Evolutionary conservation across 2,113 vertebrate species (phyloP).

Genomic region (Daphoenositta chrysoptera): DNA sequence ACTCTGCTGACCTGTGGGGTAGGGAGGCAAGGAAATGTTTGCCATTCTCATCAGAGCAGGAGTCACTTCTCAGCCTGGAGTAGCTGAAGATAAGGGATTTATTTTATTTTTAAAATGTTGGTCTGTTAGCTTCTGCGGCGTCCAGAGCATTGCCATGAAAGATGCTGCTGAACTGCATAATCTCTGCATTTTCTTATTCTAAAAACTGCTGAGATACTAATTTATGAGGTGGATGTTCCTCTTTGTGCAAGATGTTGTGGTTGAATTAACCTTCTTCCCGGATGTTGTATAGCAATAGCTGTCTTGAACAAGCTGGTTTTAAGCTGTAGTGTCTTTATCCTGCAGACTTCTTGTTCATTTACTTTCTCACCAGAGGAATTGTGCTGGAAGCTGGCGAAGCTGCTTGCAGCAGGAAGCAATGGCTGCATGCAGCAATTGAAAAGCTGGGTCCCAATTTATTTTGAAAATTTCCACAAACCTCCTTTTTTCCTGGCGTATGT

Average conservation of each 20-base stretch:
- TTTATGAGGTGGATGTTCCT: conserved; percentile 7
- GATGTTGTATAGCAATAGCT: not conserved
- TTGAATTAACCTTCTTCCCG: not conserved
- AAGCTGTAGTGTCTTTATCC: not conserved
- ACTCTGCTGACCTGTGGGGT: not conserved
- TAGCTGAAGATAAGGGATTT: not conserved
- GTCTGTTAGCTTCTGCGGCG: not conserved
- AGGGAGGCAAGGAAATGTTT: not conserved
- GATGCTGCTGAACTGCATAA: not conserved
- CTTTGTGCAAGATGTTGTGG: not conserved
- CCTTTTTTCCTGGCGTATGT: not conserved
- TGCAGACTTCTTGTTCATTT: not conserved
- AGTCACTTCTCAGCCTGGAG: not conserved
- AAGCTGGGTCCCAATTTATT: not conserved
- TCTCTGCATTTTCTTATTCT: not conserved
- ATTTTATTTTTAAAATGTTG: not conserved
- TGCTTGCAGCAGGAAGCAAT: not conserved
- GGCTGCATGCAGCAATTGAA: not conserved
- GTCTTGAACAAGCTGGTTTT: not conserved
- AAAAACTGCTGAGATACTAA: not conserved
- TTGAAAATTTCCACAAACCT: not conserved
- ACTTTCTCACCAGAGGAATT: not conserved
- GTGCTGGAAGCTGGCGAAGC: not conserved
- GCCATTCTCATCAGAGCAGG: not conserved
- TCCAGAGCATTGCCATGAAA: not conserved